Conservation (phyloP, 2,113 vertebrate genomes). For the Drymodes brunneopygia region DNA sequence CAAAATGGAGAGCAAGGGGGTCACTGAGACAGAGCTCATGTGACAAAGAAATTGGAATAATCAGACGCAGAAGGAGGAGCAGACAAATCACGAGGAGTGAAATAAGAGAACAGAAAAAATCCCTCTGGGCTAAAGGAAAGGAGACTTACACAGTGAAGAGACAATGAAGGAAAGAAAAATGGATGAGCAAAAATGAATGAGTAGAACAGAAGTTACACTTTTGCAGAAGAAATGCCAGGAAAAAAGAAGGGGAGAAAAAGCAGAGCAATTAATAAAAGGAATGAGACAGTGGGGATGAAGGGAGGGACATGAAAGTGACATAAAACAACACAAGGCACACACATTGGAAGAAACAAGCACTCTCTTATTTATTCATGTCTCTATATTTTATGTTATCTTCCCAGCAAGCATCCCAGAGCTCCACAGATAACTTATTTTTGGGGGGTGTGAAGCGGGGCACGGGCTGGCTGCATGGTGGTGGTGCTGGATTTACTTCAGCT, state of each 20-base stretch:
- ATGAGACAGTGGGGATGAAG: slow-evolving; percentile 8
- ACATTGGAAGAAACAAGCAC: neutral
- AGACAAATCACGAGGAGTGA: neutral
- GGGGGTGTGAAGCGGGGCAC: neutral
- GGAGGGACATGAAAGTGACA: neutral
- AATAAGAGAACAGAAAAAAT: neutral
- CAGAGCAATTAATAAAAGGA: slow-evolving; percentile 31
- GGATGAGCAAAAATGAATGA: neutral
- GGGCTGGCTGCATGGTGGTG: neutral
- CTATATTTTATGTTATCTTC: neutral
- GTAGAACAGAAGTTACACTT: neutral
- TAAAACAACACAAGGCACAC: neutral
- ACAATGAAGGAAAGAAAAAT: neutral
- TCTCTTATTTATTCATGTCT: neutral
- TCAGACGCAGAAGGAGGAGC: neutral
- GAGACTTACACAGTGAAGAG: neutral
- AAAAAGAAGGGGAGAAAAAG: neutral
- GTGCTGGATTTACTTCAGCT: neutral
- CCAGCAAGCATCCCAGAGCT: neutral
- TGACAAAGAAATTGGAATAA: neutral
- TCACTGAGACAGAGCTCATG: neutral
- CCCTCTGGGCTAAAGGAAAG: neutral
- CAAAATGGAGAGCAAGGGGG: neutral
- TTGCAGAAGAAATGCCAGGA: neutral
- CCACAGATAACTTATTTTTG: neutral